Percentiles rank a stretch among this genome's conserved stretches.
Conservation (phyloP, 2,113 vertebrate genomes). For the Mandrillus leucophaeus region DNA sequence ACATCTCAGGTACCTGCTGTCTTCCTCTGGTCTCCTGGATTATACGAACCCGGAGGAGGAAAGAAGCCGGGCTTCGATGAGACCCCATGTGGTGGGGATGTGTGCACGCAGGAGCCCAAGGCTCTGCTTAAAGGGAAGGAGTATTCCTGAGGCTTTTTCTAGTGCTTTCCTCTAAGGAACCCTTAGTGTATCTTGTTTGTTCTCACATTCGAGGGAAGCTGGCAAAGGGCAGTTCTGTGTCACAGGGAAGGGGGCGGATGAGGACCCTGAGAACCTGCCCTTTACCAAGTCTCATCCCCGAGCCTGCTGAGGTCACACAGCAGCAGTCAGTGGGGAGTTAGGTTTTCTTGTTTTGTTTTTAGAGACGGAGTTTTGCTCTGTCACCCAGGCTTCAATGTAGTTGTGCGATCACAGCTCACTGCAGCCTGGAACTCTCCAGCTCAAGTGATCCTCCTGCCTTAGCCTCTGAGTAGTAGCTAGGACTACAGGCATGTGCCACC, state of each 20-base stretch:
- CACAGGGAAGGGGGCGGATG: background rate
- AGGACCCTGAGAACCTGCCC: background rate
- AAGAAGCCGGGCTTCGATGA: background rate
- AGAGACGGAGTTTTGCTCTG: too few species aligned
- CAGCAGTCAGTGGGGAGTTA: background rate
- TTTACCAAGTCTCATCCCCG: background rate
- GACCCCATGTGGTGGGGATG: background rate
- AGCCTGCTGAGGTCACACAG: background rate
- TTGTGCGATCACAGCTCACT: too few species aligned
- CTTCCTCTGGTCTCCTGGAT: background rate
- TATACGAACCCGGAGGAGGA: background rate
- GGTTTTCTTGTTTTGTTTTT: background rate
- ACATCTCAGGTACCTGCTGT: background rate
- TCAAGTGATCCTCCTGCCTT: too few species aligned
- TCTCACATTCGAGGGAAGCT: background rate
- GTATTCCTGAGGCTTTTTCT: background rate
- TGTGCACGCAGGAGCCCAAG: background rate
- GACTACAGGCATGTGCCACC: too few species aligned
- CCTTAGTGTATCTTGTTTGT: background rate
- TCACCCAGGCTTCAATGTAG: too few species aligned
- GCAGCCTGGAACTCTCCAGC: too few species aligned
- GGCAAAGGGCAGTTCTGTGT: background rate
- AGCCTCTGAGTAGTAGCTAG: too few species aligned
- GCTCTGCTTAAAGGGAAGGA: background rate
- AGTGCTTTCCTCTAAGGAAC: background rate